Percentiles rank a stretch among this genome's conserved stretches.
Conservation (phyloP, 2,797 vertebrate species). For the Catostomus latipinnis region DNA sequence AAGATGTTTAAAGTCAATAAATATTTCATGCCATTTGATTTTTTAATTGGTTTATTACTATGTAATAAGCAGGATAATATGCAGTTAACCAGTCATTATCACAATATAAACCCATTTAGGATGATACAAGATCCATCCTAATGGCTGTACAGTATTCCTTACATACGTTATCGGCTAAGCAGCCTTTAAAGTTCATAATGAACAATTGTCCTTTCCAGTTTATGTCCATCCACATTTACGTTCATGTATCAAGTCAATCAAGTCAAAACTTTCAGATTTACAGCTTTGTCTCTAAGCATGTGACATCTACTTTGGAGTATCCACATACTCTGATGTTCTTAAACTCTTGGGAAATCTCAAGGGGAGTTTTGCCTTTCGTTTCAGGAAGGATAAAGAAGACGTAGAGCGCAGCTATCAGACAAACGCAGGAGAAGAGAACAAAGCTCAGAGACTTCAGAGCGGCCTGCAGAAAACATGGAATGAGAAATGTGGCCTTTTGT, state of each 20-base stretch:
- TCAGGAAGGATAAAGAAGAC: constrained; percentile 76
- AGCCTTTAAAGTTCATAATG: no score
- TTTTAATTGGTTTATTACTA: no score
- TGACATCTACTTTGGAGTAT: constrained; percentile 50
- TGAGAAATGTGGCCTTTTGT: neutral
- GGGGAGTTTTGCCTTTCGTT: constrained; percentile 77
- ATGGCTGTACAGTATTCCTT: no score
- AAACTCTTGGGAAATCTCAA: constrained; percentile 76
- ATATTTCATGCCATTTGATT: no score
- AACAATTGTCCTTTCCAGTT: neutral
- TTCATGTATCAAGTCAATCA: neutral
- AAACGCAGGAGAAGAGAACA: constrained; percentile 67
- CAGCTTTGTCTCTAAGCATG: constrained; percentile 67
- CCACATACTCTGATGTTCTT: constrained; percentile 67
- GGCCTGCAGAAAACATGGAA: constrained; percentile 61
- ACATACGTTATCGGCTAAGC: no score
- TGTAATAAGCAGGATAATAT: no score
- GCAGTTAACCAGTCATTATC: no score
- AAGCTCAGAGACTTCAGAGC: constrained; percentile 69
- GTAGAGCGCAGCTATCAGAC: constrained; percentile 66
- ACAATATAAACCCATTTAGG: no score
- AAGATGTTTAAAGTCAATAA: no score
- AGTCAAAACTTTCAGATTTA: constrained; percentile 51
- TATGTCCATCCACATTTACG: neutral
- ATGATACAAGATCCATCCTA: no score